Percentiles rank a stretch among this genome's conserved stretches.
phyloP scores from a whole-genome alignment of 2,113 vertebrate genomes.

The Larimichthys polyactis region DNA sequence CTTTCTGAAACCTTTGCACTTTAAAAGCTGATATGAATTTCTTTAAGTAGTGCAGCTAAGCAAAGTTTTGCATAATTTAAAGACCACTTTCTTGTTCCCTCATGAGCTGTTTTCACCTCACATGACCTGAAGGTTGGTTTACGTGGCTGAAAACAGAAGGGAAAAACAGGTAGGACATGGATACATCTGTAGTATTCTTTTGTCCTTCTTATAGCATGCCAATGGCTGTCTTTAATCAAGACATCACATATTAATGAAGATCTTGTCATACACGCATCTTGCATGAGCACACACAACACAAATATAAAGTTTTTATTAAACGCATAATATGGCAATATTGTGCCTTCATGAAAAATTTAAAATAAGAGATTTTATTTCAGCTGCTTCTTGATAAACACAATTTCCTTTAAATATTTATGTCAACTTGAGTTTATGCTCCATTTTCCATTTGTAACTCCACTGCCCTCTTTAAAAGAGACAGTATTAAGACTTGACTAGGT shows the following conservation, averaged over 20 bases:
- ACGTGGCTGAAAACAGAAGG: neutral
- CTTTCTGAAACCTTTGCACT: conserved; percentile 49
- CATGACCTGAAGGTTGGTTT: conserved; percentile 28
- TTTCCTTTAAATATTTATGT: neutral
- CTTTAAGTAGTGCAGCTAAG: conserved; percentile 23
- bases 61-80: conserved; percentile 62
- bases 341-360: neutral
- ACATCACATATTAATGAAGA: neutral
- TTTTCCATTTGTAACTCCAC: neutral
- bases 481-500: neutral
- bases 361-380: neutral
- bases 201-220: neutral
- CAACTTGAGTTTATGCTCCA: neutral
- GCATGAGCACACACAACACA: neutral
- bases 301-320: neutral
- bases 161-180: neutral
- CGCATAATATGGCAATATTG: neutral
- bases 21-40: conserved; percentile 36
- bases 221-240: neutral
- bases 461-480: neutral
- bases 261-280: neutral
- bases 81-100: conserved; percentile 18
- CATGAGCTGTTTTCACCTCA: conserved; percentile 49
- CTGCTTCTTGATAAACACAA: neutral
- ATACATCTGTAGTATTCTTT: neutral